phyloP scores from a whole-genome alignment of 2,113 vertebrate genomes.

The Tetrao urogallus region DNA sequence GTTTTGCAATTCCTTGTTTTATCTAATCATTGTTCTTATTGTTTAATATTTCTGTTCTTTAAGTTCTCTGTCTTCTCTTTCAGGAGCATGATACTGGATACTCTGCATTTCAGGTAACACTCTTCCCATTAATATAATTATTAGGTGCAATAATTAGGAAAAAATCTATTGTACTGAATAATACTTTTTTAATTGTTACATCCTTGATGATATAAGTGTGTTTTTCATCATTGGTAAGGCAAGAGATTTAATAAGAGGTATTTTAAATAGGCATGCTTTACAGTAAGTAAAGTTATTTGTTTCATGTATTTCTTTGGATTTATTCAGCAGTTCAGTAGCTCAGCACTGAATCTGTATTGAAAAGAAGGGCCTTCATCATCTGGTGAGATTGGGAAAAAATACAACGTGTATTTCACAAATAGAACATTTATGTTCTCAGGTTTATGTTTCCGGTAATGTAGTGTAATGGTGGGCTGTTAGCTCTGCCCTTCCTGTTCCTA shows the following conservation, averaged over 20 bases:
- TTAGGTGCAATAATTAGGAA: background rate
- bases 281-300: background rate
- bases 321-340: background rate
- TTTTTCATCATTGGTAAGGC: background rate
- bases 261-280: background rate
- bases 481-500: background rate
- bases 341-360: background rate
- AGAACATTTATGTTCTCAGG: background rate
- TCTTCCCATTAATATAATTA: conserved; percentile 4
- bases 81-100: conserved; percentile 82
- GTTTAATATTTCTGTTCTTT: background rate
- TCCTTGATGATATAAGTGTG: background rate
- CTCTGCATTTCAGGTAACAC: conserved; percentile 86
- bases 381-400: background rate
- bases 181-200: background rate
- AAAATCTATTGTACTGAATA: background rate
- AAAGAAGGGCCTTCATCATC: background rate
- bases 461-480: background rate
- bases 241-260: background rate
- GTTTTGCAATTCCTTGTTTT: background rate
- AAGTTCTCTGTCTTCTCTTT: conserved; percentile 70
- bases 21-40: background rate
- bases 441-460: background rate
- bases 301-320: background rate
- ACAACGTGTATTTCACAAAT: background rate